Percentiles rank a stretch among this genome's conserved stretches.
Evolutionary conservation across 2,888 invertebrate genomes (phyloP).

Genomic region (Trilocha varians): DNA sequence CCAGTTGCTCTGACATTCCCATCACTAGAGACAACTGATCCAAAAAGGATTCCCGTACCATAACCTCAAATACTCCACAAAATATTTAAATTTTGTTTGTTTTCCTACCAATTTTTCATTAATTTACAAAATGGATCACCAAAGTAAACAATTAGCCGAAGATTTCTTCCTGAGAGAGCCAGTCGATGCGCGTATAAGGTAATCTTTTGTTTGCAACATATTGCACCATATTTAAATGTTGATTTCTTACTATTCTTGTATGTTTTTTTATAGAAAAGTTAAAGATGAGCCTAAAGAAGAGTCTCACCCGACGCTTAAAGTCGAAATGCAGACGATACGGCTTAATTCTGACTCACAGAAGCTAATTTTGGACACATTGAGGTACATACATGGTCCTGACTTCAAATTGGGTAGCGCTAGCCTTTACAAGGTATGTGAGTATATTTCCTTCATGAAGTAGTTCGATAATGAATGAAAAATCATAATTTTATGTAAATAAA

Average conservation of each 20-base stretch:
- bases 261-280: slow-evolving; percentile 35
- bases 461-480: too few relatives aligned
- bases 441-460: not conserved
- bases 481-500: too few relatives aligned
- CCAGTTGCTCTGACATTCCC: too few relatives aligned
- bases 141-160: slow-evolving; percentile 71
- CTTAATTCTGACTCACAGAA: slow-evolving; percentile 80
- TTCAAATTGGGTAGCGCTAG: slow-evolving; percentile 71
- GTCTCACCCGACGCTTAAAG: slow-evolving; percentile 73
- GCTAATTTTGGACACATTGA: slow-evolving; percentile 81
- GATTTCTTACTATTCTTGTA: slow-evolving; percentile 3
- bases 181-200: slow-evolving; percentile 76
- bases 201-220: slow-evolving; percentile 12
- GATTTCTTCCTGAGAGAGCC: slow-evolving; percentile 78
- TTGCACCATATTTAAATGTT: slow-evolving; percentile 17
- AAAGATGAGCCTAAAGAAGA: slow-evolving; percentile 62
- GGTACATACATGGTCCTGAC: slow-evolving; percentile 82
- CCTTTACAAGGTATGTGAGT: slow-evolving; percentile 64
- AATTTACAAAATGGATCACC: slow-evolving; percentile 69
- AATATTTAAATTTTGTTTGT: too few relatives aligned
- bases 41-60: too few relatives aligned
- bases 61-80: too few relatives aligned
- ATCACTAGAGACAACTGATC: too few relatives aligned
- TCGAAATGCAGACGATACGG: slow-evolving; percentile 82
- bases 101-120: slow-evolving; percentile 13